Evolutionary conservation across 2,113 vertebrate species (phyloP).

Genomic region (Cepphus grylle): DNA sequence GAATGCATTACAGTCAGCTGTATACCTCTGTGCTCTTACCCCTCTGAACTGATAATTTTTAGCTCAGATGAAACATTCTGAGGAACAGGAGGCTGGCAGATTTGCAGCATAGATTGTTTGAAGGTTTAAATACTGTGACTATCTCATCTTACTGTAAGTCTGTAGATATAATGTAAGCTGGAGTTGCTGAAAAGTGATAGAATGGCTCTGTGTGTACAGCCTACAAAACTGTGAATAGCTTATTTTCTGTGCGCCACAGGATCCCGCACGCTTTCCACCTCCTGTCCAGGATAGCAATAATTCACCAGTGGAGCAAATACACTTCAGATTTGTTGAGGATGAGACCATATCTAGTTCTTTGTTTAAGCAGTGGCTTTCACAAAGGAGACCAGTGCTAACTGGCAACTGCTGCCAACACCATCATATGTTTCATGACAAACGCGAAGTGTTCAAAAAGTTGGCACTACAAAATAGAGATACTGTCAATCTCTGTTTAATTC

Average conservation of each 20-base stretch:
- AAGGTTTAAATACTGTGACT: constrained; percentile 56
- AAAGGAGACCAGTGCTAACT: neutral
- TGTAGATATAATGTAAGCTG: constrained; percentile 15
- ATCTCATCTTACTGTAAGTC: constrained; percentile 52
- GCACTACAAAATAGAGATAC: constrained; percentile 35
- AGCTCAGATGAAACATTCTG: constrained; percentile 7
- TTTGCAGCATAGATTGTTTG: constrained; percentile 29
- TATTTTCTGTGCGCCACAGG: neutral
- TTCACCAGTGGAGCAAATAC: constrained; percentile 3
- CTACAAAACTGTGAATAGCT: neutral
- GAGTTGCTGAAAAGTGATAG: constrained; percentile 42
- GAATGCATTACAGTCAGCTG: constrained; percentile 25
- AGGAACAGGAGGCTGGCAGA: constrained; percentile 54
- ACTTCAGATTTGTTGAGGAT: neutral
- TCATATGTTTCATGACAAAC: constrained; percentile 59
- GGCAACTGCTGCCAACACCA: neutral
- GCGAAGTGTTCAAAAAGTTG: constrained; percentile 43
- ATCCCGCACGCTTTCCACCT: neutral
- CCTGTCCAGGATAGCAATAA: neutral
- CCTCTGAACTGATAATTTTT: constrained; percentile 36
- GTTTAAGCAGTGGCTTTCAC: neutral
- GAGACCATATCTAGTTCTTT: constrained; percentile 2
- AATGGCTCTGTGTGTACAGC: neutral
- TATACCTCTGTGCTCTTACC: constrained; percentile 16
- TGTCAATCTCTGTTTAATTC: constrained; percentile 39